Percentiles rank a stretch among this genome's conserved stretches.
phyloP scores from a whole-genome alignment of 2,888 invertebrate genomes.

The Leuctra nigra region DNA sequence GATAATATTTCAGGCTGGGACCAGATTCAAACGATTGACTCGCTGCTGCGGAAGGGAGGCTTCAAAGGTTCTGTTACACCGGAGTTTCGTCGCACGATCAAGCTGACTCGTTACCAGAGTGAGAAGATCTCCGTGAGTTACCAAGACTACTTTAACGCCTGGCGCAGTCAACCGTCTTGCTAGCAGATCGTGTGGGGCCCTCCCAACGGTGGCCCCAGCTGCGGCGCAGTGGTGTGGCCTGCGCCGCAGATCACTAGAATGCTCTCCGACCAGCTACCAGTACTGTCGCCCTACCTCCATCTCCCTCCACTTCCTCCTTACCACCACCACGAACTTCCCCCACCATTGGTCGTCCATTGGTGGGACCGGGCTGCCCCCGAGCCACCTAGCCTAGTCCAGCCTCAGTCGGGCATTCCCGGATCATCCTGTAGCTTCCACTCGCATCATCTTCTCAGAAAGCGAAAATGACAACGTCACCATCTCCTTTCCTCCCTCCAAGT shows the following conservation, averaged over 20 bases:
- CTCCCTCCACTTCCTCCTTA: constrained; percentile 21
- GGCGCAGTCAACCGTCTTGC: constrained; percentile 57
- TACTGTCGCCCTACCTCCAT: constrained; percentile 23
- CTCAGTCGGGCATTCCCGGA: constrained; percentile 21
- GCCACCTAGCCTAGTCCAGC: constrained; percentile 15
- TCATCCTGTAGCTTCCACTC: constrained; percentile 19
- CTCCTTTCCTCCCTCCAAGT: neutral
- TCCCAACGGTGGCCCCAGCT: constrained; percentile 36
- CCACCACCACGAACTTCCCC: constrained; percentile 15
- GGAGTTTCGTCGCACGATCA: constrained; percentile 81
- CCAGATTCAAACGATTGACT: constrained; percentile 97
- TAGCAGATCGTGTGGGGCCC: constrained; percentile 61
- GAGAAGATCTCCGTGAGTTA: constrained; percentile 89
- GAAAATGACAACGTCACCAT: constrained; percentile 21
- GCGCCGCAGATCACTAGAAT: constrained; percentile 21
- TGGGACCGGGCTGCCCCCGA: constrained; percentile 24
- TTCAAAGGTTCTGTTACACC: constrained; percentile 87
- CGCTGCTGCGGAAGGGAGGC: constrained; percentile 93
- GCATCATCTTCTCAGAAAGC: constrained; percentile 25
- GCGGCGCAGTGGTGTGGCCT: constrained; percentile 25
- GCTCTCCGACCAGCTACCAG: too few relatives aligned
- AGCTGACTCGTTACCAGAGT: constrained; percentile 93
- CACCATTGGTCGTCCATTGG: constrained; percentile 23
- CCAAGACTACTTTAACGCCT: constrained; percentile 68
- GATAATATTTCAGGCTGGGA: constrained; percentile 79